Conservation (phyloP, 2,888 invertebrate genomes). For the Chironomus riparius region DNA sequence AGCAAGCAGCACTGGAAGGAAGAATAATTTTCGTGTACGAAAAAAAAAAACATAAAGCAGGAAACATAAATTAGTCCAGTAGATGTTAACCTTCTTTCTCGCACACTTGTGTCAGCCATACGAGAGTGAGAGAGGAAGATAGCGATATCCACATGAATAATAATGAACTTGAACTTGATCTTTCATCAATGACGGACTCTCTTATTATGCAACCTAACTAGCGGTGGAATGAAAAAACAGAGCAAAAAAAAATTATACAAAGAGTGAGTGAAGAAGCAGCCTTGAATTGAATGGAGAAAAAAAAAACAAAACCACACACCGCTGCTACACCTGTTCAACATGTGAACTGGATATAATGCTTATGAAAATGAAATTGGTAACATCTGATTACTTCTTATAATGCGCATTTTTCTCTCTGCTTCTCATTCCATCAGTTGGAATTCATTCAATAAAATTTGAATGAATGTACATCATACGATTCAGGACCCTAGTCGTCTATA, state of each 20-base stretch:
- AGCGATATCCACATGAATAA: conserved; percentile 1
- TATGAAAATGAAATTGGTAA: not conserved
- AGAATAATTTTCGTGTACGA: no score
- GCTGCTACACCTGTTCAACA: not conserved
- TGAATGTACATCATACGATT: no score
- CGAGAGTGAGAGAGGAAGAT: not conserved
- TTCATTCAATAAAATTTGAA: no score
- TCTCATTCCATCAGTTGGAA: no score
- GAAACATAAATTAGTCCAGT: conserved; percentile 24
- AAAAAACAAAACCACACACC: not conserved
- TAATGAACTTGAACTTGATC: conserved; percentile 26
- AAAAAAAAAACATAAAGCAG: not conserved
- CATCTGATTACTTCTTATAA: not conserved
- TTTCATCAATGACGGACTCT: not conserved
- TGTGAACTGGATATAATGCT: not conserved
- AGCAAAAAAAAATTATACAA: not conserved
- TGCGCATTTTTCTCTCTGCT: not conserved
- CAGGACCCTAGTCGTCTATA: no score
- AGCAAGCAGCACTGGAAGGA: not conserved
- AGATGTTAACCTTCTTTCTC: not conserved
- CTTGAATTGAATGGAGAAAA: not conserved
- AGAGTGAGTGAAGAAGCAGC: not conserved
- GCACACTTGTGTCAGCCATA: not conserved
- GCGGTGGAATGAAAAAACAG: not conserved
- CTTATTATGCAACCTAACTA: conserved; percentile 15